Evolutionary conservation across 2,888 invertebrate genomes (phyloP), one percentile per base, ranked within the genome.

Genomic region (Mechanitis mazaeus): DNA sequence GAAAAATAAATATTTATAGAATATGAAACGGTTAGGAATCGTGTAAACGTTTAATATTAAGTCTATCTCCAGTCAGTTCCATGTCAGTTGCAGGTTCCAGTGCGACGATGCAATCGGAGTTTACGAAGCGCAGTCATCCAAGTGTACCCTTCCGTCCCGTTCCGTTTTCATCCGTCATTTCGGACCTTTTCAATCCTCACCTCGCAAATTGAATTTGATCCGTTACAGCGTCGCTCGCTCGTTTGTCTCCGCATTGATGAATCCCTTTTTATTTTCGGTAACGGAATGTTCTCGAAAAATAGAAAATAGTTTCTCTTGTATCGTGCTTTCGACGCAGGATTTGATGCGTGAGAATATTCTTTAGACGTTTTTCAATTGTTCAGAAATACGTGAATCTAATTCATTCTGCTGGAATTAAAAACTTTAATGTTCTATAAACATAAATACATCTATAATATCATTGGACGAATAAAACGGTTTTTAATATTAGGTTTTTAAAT

Each of bases 201-300:
- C 81, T 82, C 79, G 77, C 83, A 87, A 88, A 89, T 89, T 89
- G 86, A 88, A 88, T 88, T 88, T 85, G 85, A 88, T 85, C 84
- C 80, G 82, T 79, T 83, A 83, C 81, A 79, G 74, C 81, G 80
- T 81, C 80, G 78, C 80, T 77, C 76, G 78, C 75, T 78, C 84
- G 84, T 85, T 84, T 84, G 85, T 84, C 71, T 80, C 77, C 76
- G 70, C 74, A 79, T 82, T 81, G 83, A 84, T 78, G 80, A 79
- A 75, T 77, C 72, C 75, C 74, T 73, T 75, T 77, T 74, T 75
- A 67, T 72, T 73, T 73, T 69, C 64, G 59, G 63, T 64, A 64
- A 67, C 68, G 65, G 68, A 69, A 69, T 63, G 63, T 61, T 66
- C 63, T 65, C 60, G 63, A 65, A 67, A 62, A 64, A 66, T 58